These are phyloP conservation scores for Amiota minor DNA, from an alignment of 2,888 invertebrate species.

Conservation along the genomic window DNA sequence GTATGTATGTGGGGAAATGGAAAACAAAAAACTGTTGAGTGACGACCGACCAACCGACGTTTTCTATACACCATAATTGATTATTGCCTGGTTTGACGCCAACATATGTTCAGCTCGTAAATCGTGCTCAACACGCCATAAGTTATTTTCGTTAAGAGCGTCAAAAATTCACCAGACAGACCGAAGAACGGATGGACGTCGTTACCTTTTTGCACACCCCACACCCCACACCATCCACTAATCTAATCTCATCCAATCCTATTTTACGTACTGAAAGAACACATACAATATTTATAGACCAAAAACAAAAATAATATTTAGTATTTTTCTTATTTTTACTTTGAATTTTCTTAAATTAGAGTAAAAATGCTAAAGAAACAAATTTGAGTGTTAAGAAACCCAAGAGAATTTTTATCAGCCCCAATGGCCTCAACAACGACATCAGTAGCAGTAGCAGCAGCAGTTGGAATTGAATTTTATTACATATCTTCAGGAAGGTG, in stretches of 20 bases:
- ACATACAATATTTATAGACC: no score
- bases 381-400: no score
- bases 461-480: no score
- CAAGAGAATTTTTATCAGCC: no score
- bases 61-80: constrained; percentile 11
- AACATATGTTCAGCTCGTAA: constrained; percentile 20
- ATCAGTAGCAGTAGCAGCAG: no score
- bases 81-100: constrained; percentile 17
- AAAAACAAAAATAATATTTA: no score
- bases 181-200: neutral
- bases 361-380: no score
- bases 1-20: no score
- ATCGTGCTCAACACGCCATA: constrained; percentile 22
- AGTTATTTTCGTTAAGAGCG: constrained; percentile 17
- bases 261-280: no score
- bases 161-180: neutral
- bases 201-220: neutral
- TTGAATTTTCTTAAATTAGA: constrained; percentile 13
- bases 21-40: constrained; percentile 4
- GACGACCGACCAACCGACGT: neutral
- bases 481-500: no score
- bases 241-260: neutral
- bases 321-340: no score
- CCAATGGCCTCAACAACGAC: no score
- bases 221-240: constrained; percentile 27